A percentile compares a stretch with the other conserved stretches of the same genome.
These are phyloP conservation scores for Ischnura elegans DNA, from an alignment of 2,888 invertebrate genomes.

Conservation along the genomic window DNA sequence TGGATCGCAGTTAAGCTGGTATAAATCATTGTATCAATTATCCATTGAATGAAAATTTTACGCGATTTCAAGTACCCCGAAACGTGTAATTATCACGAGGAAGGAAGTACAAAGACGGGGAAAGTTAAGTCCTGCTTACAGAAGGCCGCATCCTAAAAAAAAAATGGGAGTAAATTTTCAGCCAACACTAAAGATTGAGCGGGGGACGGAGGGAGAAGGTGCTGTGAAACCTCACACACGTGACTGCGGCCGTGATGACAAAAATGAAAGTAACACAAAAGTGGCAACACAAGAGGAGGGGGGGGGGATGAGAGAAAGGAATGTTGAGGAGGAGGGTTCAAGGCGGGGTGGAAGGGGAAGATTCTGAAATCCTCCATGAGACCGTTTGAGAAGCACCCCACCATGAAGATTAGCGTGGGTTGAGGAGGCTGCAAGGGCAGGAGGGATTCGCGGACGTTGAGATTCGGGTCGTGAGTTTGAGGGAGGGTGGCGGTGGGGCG, in stretches of 20 bases:
- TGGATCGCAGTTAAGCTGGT: too few relatives aligned
- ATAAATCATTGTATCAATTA: too few relatives aligned
- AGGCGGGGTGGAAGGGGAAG: not conserved
- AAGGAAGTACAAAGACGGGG: too few relatives aligned
- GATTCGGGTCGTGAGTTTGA: slow-evolving; percentile 58
- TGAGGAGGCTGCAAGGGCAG: not conserved
- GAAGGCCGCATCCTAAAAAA: too few relatives aligned
- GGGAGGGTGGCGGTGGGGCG: not conserved
- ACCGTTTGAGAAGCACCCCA: slow-evolving; percentile 24
- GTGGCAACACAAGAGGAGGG: not conserved
- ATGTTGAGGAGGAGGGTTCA: not conserved
- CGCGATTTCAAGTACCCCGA: too few relatives aligned
- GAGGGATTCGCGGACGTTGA: slow-evolving; percentile 60
- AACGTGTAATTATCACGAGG: too few relatives aligned
- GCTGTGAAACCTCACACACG: not conserved
- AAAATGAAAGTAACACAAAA: slow-evolving; percentile 1
- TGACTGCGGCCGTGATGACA: slow-evolving; percentile 3
- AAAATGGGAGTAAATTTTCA: not conserved
- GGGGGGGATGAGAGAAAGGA: not conserved
- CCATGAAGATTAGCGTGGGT: slow-evolving; percentile 39
- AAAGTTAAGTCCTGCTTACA: too few relatives aligned
- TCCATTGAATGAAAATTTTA: too few relatives aligned
- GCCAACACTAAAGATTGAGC: not conserved
- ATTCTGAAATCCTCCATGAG: slow-evolving; percentile 16
- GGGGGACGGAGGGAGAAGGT: not conserved